Percentiles rank a stretch among this genome's conserved stretches.
Conservation (phyloP, 2,888 invertebrate species). For the Bellardia pandia region DNA sequence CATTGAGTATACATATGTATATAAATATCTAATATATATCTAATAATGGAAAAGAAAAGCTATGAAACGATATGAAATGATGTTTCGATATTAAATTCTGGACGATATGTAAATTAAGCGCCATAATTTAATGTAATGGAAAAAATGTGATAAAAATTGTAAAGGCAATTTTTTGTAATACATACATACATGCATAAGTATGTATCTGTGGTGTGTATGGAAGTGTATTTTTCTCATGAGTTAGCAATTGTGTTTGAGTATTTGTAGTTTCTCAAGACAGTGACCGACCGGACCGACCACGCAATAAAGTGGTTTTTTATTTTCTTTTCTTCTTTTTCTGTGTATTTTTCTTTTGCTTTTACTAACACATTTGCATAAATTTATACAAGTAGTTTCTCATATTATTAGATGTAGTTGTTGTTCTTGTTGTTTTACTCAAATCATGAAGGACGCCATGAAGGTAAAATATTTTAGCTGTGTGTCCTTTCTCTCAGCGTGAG, state of each 20-base stretch:
- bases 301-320: constrained; percentile 17
- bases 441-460: constrained; percentile 36
- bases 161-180: background rate
- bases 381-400: background rate
- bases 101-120: constrained; percentile 74
- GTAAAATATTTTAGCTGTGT: constrained; percentile 7
- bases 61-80: constrained; percentile 28
- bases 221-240: too few relatives aligned
- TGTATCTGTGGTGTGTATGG: background rate
- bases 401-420: background rate
- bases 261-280: background rate
- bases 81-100: constrained; percentile 38
- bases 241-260: background rate
- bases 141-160: constrained; percentile 41
- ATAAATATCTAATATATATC: too few relatives aligned
- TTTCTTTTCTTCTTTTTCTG: background rate
- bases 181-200: background rate
- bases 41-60: background rate
- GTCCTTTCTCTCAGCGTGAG: background rate
- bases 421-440: background rate
- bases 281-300: background rate
- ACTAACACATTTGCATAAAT: constrained; percentile 38
- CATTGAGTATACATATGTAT: background rate
- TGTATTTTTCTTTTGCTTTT: constrained; percentile 8
- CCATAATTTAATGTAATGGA: constrained; percentile 69